Conservation (phyloP, 2,113 vertebrate species). For the Cheilinus undulatus region DNA sequence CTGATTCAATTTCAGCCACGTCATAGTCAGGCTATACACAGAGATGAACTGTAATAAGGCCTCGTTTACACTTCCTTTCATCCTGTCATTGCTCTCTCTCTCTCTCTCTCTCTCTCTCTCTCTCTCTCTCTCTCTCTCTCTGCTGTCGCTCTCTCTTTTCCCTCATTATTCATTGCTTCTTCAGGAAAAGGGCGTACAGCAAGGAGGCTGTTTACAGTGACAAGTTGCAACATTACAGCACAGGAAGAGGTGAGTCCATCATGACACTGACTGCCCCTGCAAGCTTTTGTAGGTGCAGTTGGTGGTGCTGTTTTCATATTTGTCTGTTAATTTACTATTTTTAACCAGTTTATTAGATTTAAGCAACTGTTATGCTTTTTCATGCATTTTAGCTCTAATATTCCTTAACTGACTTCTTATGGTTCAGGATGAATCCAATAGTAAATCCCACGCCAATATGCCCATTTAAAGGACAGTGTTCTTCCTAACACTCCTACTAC, state of each 20-base stretch:
- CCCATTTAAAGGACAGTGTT: too few species aligned
- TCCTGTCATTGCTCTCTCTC: constrained; percentile 32
- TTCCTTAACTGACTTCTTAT: neutral
- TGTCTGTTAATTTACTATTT: neutral
- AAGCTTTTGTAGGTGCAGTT: neutral
- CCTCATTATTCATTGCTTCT: constrained; percentile 51
- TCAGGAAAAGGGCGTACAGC: constrained; percentile 95
- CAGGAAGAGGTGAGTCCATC: constrained; percentile 91
- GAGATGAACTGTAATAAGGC: constrained; percentile 51
- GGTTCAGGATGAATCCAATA: neutral
- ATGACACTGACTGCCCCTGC: neutral
- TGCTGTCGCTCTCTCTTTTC: constrained; percentile 4
- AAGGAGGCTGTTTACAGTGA: constrained; percentile 98
- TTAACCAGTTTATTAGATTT: too few species aligned
- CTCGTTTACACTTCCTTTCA: constrained; percentile 64
- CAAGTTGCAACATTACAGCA: constrained; percentile 98
- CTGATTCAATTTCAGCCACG: constrained; percentile 68
- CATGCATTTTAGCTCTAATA: neutral
- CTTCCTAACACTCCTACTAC: neutral
- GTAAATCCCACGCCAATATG: neutral
- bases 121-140: constrained; percentile 13
- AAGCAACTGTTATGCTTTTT: too few species aligned
- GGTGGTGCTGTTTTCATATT: neutral
- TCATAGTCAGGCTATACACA: constrained; percentile 55
- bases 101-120: constrained; percentile 19